Evolutionary conservation across 2,113 vertebrate genomes (phyloP), one percentile per base, ranked within the genome.

Genomic region (Hemiprocne comata): DNA sequence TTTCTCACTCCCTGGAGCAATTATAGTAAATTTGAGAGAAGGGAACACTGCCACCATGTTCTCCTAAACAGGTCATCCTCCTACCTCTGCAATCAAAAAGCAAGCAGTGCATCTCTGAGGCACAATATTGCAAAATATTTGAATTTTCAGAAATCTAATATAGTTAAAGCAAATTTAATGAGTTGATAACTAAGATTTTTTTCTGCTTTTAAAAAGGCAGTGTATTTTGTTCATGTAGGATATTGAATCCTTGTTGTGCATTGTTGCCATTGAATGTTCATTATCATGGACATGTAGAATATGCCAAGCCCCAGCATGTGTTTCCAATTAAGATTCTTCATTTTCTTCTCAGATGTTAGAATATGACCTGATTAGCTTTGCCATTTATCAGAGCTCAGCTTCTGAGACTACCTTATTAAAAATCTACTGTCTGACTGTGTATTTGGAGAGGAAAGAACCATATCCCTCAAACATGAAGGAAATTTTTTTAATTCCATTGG

Each of bases 301-400:
- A 77, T 67, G 65, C 72, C 64, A 85, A 31, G 50, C 23, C 78
- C 28, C 93, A 89, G 70, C 6, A 0, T 48, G 79, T 58, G 51
- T 66, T 93, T 88, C 77, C 76, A 90, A 93, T 94, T 90, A 95
- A 85, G 78, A 84, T 67, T 81, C 65, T 84, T 96, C 65, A 58
- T 84, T 92, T 93, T 96, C 75, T 71, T 31, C 82, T 87, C 33
- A 83, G 58, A 89, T 87, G 42, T 84, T 84, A 29, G 29, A 33
- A 24, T 33, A 44, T 85, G 93, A 94, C 93, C 93, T 77, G 48
- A 89, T 94, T 95, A 95, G 42, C 51, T 70, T 64, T 76, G 55
- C 82, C 53, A 67, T 53, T 74, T 95, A 57, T 38, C 36, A 62
- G 54, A 82, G 46, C 46, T 87, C 82, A 83, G 48, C 69, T 93